Percentiles rank a stretch among this genome's conserved stretches.
Evolutionary conservation across 2,797 vertebrate species (phyloP).

Genomic region (Falco novaeseelandiae): DNA sequence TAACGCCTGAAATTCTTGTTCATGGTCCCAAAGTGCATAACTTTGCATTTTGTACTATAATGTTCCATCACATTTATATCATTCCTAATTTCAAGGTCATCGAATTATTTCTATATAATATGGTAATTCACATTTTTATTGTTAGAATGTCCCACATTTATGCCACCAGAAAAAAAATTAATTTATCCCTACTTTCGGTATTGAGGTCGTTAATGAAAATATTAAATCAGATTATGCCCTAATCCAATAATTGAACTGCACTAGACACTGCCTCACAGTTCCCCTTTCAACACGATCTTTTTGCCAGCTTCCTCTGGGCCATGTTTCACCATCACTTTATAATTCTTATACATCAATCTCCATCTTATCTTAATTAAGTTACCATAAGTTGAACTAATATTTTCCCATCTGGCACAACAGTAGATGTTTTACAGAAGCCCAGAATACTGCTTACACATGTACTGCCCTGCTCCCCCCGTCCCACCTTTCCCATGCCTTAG

Average conservation of each 20-base stretch:
- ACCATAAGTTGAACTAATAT: not conserved
- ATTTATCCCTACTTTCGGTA: not conserved
- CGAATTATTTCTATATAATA: conserved; percentile 45
- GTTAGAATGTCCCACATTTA: not conserved
- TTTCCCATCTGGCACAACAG: not conserved
- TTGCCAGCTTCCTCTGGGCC: not conserved
- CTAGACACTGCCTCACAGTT: not conserved
- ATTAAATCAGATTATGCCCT: not conserved
- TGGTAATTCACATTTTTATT: conserved; percentile 43
- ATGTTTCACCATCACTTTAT: not conserved
- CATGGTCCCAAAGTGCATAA: not conserved
- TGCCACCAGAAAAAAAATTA: not conserved
- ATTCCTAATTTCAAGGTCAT: conserved; percentile 29
- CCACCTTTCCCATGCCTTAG: not conserved
- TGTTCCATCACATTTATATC: conserved; percentile 16
- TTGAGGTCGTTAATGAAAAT: not conserved
- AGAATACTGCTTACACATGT: not conserved
- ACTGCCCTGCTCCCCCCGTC: accelerated
- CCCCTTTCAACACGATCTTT: not conserved
- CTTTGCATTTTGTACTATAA: conserved; percentile 9
- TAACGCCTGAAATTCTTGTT: conserved; percentile 26
- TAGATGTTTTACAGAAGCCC: not conserved
- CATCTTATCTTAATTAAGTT: not conserved
- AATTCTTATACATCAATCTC: not conserved
- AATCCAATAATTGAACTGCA: not conserved